phyloP scores from a whole-genome alignment of 2,888 invertebrate species.

The Caenorhabditis doughertyi region DNA sequence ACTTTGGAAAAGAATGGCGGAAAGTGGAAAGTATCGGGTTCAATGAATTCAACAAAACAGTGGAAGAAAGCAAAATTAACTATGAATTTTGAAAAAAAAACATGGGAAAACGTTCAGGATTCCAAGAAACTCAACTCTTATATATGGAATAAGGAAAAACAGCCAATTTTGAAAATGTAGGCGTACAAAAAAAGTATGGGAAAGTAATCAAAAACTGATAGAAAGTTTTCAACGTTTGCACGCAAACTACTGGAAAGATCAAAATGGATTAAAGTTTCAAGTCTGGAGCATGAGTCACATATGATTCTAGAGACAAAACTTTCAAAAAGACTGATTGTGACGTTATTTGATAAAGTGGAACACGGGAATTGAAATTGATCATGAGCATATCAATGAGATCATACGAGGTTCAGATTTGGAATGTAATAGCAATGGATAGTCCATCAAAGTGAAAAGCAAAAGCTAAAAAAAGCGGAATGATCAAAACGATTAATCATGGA shows the following conservation, averaged over 20 bases:
- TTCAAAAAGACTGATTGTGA: neutral
- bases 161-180: too few species aligned
- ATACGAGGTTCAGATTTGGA: neutral
- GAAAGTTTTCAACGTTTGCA: too few species aligned
- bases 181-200: too few species aligned
- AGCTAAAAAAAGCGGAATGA: neutral
- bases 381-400: neutral
- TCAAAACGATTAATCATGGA: neutral
- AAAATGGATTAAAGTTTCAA: neutral
- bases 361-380: neutral
- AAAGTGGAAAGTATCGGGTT: neutral
- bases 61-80: neutral
- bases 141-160: too few species aligned
- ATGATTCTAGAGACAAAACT: neutral
- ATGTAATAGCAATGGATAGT: too few species aligned
- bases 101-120: too few species aligned
- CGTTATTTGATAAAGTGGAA: neutral
- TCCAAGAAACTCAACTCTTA: too few species aligned
- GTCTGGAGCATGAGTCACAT: conserved; percentile 8
- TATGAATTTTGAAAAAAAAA: too few species aligned
- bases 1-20: neutral
- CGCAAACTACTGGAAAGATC: too few species aligned
- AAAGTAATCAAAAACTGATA: too few species aligned
- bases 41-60: neutral
- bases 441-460: too few species aligned